Conservation (phyloP, 2,888 invertebrate species). For the Eumacrocentrus americanus region DNA sequence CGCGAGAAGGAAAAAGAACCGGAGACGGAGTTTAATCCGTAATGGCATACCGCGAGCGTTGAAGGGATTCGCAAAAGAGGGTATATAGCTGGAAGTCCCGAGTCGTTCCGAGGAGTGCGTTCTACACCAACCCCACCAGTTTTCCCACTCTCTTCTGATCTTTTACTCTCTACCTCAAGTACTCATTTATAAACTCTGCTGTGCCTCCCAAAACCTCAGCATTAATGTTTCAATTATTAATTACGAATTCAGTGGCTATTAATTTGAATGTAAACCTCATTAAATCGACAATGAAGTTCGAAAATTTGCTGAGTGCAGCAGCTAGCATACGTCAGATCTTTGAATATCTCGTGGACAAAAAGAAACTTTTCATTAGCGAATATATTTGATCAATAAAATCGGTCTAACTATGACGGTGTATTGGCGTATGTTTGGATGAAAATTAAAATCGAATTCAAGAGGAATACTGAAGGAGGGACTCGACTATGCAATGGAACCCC, state of each 20-base stretch:
- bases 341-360: not conserved
- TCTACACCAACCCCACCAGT: too few relatives aligned
- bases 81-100: too few relatives aligned
- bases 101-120: too few relatives aligned
- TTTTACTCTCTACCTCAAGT: not conserved
- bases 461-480: not conserved
- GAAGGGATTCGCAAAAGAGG: too few relatives aligned
- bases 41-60: too few relatives aligned
- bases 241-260: conserved; percentile 26
- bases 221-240: conserved; percentile 46
- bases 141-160: not conserved
- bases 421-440: too few relatives aligned
- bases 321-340: too few relatives aligned
- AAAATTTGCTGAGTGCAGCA: not conserved
- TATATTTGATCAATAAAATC: too few relatives aligned
- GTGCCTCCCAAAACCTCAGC: conserved; percentile 26
- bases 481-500: not conserved
- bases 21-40: too few relatives aligned
- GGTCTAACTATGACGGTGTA: too few relatives aligned
- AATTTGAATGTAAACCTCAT: not conserved
- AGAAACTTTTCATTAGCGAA: not conserved
- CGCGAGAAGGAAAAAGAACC: too few relatives aligned
- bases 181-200: not conserved
- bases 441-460: not conserved
- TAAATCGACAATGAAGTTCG: not conserved